Base-by-base conservation (phyloP, 2,888 invertebrate species). In the Protodeltote pygarga region DNA sequence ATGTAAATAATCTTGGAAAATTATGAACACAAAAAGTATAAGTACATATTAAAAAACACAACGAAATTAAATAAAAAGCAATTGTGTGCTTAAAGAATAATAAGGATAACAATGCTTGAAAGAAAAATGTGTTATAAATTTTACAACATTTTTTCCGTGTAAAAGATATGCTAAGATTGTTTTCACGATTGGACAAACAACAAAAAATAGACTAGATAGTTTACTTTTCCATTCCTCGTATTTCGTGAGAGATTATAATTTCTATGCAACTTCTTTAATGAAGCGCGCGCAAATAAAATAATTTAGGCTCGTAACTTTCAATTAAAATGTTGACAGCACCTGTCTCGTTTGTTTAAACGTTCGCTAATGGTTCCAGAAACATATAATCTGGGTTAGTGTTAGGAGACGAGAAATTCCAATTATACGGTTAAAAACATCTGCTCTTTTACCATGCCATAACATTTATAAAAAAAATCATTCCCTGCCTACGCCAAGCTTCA, bases 241-340 rank as follows among this genome's bases (percentile, higher is more conserved):
- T 31, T 5, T 16, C 11, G 6, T 5, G 3, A 14, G 2, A 11
- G 32, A 50, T 35, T 6, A n/a, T 3, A 21, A 17, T 19, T 16
- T 14, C 5, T 2, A 23, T 15, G 3, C 9, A 20, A 5, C 4
- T 24, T 2, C 2, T n/a, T 9, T 8, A 21, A 45, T 11, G 14
- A 13, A 23, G 5, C 3, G 8, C 0, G 6, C n/a, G 9, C 27
- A 20, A 61, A 41, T 44, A 34, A 21, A 46, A 35, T 42, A 44
- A 48, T 31, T 39, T 19, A 47, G 11, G 29, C 31, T 9, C 15
- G 25, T n/a, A 16, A 21, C 6, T 25, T 24, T 48, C 3, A 27
- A 50, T 13, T 24, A 31, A 51, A 63, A 48, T 48, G 59, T 58
- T 58, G 41, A 58, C 38, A 34, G 24, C 49, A 33, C 20, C 34